These are phyloP conservation scores for Azemiops feae DNA, from an alignment of 2,113 vertebrate genomes.

Conservation along the genomic window DNA sequence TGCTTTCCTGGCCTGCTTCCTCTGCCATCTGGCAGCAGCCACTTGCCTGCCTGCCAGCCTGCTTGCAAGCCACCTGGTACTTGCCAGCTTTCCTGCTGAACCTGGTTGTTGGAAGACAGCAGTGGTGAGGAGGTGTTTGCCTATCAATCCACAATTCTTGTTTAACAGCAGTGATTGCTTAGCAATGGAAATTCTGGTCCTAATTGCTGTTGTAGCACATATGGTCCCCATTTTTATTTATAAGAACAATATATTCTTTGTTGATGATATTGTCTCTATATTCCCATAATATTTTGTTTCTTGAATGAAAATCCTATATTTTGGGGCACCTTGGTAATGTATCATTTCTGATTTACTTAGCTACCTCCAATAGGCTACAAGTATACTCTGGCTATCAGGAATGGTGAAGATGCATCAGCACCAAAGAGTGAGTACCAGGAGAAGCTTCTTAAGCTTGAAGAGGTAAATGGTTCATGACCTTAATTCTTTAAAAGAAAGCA, in stretches of 20 bases:
- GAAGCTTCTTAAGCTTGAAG: constrained; percentile 66
- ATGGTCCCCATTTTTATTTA: neutral
- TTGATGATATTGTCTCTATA: neutral
- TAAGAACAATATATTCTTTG: neutral
- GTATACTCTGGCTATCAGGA: constrained; percentile 51
- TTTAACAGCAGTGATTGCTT: neutral
- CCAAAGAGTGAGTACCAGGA: constrained; percentile 64
- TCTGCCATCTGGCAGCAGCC: neutral
- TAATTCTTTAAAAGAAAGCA: neutral
- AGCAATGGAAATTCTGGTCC: neutral
- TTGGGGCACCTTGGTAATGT: neutral
- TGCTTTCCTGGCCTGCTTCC: neutral
- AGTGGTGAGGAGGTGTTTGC: neutral
- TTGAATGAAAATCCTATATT: neutral
- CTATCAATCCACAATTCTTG: neutral
- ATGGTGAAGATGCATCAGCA: constrained; percentile 63
- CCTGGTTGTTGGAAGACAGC: neutral
- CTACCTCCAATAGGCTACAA: constrained; percentile 64
- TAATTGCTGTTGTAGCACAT: neutral
- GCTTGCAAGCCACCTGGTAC: neutral
- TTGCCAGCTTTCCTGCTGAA: neutral
- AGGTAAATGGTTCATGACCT: constrained; percentile 43
- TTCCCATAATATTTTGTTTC: neutral
- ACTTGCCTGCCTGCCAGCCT: neutral
- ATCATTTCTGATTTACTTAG: constrained; percentile 44